Conservation (phyloP, 2,113 vertebrate species). For the Melanotaenia duboulayi region DNA sequence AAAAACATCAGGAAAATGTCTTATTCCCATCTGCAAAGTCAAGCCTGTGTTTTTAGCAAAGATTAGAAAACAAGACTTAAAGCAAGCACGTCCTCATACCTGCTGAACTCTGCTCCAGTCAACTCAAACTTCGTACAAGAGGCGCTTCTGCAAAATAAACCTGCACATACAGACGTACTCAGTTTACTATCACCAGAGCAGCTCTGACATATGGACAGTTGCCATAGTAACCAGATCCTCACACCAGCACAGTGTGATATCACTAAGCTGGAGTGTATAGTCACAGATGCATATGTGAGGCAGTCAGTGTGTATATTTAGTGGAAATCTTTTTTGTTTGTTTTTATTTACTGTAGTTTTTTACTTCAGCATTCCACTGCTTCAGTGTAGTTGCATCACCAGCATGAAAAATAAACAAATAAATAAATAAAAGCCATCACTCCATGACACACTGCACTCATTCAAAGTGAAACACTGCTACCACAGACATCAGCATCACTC, state of each 20-base stretch:
- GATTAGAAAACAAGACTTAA: slow-evolving; percentile 13
- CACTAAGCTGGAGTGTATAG: slow-evolving; percentile 8
- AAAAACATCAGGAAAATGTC: slow-evolving; percentile 10
- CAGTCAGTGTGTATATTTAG: no score
- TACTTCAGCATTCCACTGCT: not conserved
- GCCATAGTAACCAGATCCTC: slow-evolving; percentile 58
- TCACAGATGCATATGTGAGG: slow-evolving; percentile 1
- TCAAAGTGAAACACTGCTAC: not conserved
- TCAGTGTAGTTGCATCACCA: not conserved
- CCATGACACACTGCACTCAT: not conserved
- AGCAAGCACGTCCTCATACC: not conserved
- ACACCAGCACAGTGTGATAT: slow-evolving; percentile 13
- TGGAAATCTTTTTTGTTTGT: no score
- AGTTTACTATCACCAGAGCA: slow-evolving; percentile 12
- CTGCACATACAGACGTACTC: slow-evolving; percentile 38
- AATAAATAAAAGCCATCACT: not conserved
- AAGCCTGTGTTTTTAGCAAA: not conserved
- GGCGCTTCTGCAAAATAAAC: slow-evolving; percentile 1
- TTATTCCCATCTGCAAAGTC: not conserved
- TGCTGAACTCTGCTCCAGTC: not conserved
- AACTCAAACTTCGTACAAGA: not conserved
- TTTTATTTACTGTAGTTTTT: not conserved
- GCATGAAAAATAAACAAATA: not conserved
- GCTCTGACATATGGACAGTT: slow-evolving; percentile 38
- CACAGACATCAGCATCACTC: not conserved